Percentiles rank a stretch among this genome's conserved stretches.
These are phyloP conservation scores for Philopedon plagiatum DNA, from an alignment of 2,888 invertebrate genomes.

Conservation along the genomic window DNA sequence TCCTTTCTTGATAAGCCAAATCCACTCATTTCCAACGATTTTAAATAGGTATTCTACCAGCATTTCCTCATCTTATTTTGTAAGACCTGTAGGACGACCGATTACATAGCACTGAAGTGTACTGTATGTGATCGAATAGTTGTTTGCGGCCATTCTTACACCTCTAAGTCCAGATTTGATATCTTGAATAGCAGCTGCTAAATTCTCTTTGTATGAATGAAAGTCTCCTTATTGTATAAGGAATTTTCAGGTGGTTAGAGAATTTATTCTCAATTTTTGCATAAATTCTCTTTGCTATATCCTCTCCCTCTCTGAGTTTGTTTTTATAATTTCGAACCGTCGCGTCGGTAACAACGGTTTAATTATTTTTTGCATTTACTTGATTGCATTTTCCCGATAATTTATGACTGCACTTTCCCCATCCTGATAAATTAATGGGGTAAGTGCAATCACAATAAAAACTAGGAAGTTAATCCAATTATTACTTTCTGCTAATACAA, in stretches of 20 bases:
- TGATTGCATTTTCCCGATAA: slow-evolving; percentile 2
- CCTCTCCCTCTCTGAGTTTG: background rate
- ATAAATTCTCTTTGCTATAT: background rate
- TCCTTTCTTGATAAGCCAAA: slow-evolving; percentile 4
- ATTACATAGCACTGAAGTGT: slow-evolving; percentile 15
- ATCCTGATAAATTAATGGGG: background rate
- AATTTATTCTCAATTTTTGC: too few species aligned
- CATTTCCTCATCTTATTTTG: background rate
- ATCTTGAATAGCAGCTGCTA: slow-evolving; percentile 4
- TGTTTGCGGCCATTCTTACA: background rate
- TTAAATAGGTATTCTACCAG: slow-evolving; percentile 5
- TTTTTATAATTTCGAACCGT: slow-evolving; percentile 12
- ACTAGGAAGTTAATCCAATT: background rate
- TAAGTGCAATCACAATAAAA: slow-evolving; percentile 25
- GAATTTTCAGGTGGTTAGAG: too few species aligned
- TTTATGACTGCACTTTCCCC: slow-evolving; percentile 20
- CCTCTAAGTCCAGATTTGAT: background rate
- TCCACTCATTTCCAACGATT: slow-evolving; percentile 7
- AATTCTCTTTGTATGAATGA: too few species aligned
- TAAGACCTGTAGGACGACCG: background rate
- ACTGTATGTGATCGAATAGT: slow-evolving; percentile 3
- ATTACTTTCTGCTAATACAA: slow-evolving; percentile 3
- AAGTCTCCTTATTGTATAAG: too few species aligned
- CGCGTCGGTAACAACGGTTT: slow-evolving; percentile 4
- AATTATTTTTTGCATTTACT: slow-evolving; percentile 3